Evolutionary conservation across 2,797 vertebrate genomes (phyloP).

Genomic region (Bovichtus variegatus): DNA sequence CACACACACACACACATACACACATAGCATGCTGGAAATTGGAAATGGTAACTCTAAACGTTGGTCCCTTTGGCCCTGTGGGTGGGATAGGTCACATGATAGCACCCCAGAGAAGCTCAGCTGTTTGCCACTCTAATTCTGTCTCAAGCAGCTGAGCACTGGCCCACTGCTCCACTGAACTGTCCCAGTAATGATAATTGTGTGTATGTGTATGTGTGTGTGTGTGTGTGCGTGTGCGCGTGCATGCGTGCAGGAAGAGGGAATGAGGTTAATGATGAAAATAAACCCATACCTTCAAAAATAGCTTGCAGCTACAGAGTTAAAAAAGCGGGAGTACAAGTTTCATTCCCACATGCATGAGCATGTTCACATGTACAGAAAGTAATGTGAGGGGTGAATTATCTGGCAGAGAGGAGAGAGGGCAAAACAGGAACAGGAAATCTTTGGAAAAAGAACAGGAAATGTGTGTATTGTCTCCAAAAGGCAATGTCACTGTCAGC

Average conservation of each 20-base stretch:
- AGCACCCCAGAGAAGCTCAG: slow-evolving; percentile 79
- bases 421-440: slow-evolving; percentile 78
- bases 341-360: background rate
- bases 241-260: background rate
- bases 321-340: slow-evolving; percentile 1
- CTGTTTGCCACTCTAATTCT: slow-evolving; percentile 84
- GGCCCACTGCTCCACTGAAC: slow-evolving; percentile 71
- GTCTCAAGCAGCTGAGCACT: slow-evolving; percentile 80
- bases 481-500: slow-evolving; percentile 45
- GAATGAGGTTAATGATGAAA: slow-evolving; percentile 21
- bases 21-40: slow-evolving; percentile 51
- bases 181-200: slow-evolving; percentile 54
- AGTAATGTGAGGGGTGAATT: slow-evolving; percentile 36
- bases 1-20: slow-evolving; percentile 2
- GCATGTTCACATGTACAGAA: slow-evolving; percentile 4
- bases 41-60: slow-evolving; percentile 72
- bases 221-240: slow-evolving; percentile 4
- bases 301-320: background rate
- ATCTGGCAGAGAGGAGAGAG: slow-evolving; percentile 27
- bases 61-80: slow-evolving; percentile 61
- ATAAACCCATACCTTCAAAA: background rate
- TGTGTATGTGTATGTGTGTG: slow-evolving; percentile 13
- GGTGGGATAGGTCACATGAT: slow-evolving; percentile 81
- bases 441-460: slow-evolving; percentile 71
- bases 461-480: slow-evolving; percentile 64